Evolutionary conservation across 2,888 invertebrate genomes (phyloP).

Genomic region (Phragmatobia fuliginosa): DNA sequence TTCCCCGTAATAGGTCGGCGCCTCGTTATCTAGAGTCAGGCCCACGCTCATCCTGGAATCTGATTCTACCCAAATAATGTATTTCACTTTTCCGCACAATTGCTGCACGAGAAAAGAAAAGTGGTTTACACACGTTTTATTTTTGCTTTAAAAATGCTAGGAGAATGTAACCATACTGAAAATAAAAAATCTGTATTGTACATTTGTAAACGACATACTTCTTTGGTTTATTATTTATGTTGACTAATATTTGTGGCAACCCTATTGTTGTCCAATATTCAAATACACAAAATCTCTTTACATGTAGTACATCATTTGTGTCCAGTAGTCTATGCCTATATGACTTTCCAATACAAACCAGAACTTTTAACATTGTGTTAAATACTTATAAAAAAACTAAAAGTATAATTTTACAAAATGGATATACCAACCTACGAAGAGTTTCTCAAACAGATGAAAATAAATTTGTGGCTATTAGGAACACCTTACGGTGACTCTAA

Average conservation of each 20-base stretch:
- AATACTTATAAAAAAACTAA: neutral
- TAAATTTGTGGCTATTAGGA: conserved; percentile 64
- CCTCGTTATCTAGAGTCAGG: too few species aligned
- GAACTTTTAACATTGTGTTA: neutral
- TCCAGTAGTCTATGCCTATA: neutral
- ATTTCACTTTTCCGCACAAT: too few species aligned
- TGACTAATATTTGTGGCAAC: neutral
- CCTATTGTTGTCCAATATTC: neutral
- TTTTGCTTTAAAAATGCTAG: neutral
- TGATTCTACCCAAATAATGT: too few species aligned
- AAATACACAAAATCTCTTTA: neutral
- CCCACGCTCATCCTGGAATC: too few species aligned
- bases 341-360: neutral
- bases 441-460: conserved; percentile 64
- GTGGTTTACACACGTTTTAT: neutral
- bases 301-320: neutral
- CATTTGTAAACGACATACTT: neutral
- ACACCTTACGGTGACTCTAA: conserved; percentile 58
- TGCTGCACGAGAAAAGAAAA: too few species aligned
- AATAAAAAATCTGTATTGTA: neutral
- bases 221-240: neutral
- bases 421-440: conserved; percentile 64
- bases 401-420: conserved; percentile 44
- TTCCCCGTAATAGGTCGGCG: too few species aligned
- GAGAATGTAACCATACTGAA: neutral